These are phyloP conservation scores for Chaetodon trifasciatus DNA, from an alignment of 2,797 vertebrate species.

Conservation along the genomic window DNA sequence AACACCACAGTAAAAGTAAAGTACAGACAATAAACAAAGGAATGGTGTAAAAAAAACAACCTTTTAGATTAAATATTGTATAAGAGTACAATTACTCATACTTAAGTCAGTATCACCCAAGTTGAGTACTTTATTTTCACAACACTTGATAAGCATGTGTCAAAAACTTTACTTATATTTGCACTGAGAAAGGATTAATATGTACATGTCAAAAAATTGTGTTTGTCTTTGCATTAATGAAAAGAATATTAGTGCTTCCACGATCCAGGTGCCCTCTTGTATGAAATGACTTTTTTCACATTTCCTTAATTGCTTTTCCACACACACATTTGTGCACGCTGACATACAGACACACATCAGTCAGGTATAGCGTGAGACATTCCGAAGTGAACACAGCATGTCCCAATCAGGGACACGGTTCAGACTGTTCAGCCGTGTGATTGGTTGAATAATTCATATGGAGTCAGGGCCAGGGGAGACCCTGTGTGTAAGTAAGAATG, in stretches of 20 bases:
- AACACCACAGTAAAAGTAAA: background rate
- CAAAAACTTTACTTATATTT: background rate
- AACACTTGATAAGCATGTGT: background rate
- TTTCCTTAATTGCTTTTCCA: conserved; percentile 38
- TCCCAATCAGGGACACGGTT: conserved; percentile 73
- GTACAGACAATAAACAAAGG: background rate
- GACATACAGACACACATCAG: conserved; percentile 44
- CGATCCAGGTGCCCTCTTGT: conserved; percentile 7
- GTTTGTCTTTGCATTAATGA: background rate
- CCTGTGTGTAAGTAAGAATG: conserved; percentile 46
- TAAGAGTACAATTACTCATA: conserved; percentile 12
- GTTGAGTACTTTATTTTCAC: background rate
- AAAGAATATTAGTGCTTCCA: background rate
- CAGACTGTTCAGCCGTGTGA: conserved; percentile 78
- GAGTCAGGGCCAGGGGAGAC: conserved; percentile 51
- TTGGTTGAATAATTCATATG: conserved; percentile 84
- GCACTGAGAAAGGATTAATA: background rate
- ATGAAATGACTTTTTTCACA: conserved; percentile 18
- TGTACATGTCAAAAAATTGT: background rate
- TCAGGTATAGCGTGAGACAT: conserved; percentile 72
- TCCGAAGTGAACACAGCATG: conserved; percentile 72
- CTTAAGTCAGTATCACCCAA: background rate
- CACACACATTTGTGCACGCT: conserved; percentile 33
- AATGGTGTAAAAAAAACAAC: background rate
- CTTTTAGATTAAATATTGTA: background rate